Percentiles rank a stretch among this genome's conserved stretches.
Conservation (phyloP, 2,888 invertebrate species). For the Crocallis elinguaria region DNA sequence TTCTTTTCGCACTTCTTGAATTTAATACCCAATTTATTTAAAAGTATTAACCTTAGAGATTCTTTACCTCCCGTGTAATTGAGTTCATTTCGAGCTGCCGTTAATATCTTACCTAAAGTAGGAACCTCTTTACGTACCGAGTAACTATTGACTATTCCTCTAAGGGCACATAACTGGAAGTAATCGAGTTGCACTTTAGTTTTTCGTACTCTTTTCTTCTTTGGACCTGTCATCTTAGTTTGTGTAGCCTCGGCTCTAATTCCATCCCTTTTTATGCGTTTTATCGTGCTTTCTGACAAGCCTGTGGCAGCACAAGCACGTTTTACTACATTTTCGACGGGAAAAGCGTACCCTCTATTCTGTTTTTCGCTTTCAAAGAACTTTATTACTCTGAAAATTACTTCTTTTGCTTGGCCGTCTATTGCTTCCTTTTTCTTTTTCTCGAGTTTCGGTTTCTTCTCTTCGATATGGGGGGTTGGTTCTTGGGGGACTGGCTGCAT, state of each 20-base stretch:
- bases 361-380: constrained; percentile 81
- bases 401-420: constrained; percentile 76
- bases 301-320: constrained; percentile 77
- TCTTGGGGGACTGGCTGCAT: constrained; percentile 40
- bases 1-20: constrained; percentile 81
- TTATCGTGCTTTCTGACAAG: constrained; percentile 75
- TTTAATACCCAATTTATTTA: constrained; percentile 78
- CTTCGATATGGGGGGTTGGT: constrained; percentile 40
- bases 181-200: constrained; percentile 77
- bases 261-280: constrained; percentile 75
- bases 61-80: constrained; percentile 77
- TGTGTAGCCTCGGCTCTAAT: constrained; percentile 74
- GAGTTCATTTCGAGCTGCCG: constrained; percentile 71
- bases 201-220: constrained; percentile 75
- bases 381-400: constrained; percentile 77
- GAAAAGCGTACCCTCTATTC: constrained; percentile 76
- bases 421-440: constrained; percentile 79
- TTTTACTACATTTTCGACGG: constrained; percentile 78
- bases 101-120: constrained; percentile 74
- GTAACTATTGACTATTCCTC: constrained; percentile 76
- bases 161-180: constrained; percentile 72
- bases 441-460: constrained; percentile 59
- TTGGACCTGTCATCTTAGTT: constrained; percentile 75
- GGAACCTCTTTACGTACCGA: constrained; percentile 74
- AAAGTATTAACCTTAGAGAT: constrained; percentile 71